Evolutionary conservation across 2,113 vertebrate species (phyloP).

Genomic region (Corythaixoides concolor): DNA sequence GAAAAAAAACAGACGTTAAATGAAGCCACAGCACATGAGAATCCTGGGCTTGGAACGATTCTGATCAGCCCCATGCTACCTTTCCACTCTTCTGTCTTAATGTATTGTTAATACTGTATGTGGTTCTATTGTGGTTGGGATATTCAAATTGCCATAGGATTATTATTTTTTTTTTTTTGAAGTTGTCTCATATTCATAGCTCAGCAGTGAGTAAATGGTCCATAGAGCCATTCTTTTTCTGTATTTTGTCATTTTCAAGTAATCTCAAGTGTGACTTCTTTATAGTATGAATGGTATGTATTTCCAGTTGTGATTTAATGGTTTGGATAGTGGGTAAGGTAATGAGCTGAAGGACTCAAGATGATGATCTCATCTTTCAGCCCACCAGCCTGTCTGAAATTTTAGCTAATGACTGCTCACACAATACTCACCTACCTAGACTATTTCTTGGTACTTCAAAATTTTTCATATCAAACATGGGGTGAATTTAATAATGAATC

Average conservation of each 20-base stretch:
- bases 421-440: conserved; percentile 26
- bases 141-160: neutral
- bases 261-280: conserved; percentile 48
- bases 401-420: conserved; percentile 54
- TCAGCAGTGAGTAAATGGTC: neutral
- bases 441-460: conserved; percentile 10
- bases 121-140: neutral
- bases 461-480: conserved; percentile 25
- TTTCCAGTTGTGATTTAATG: conserved; percentile 64
- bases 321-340: conserved; percentile 57
- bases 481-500: conserved; percentile 16
- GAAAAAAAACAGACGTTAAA: neutral
- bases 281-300: conserved; percentile 28
- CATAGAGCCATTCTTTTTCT: neutral
- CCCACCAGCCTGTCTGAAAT: conserved; percentile 45
- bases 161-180: neutral
- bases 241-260: conserved; percentile 7
- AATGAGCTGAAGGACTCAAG: conserved; percentile 67
- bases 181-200: neutral
- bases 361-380: conserved; percentile 69
- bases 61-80: neutral
- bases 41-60: neutral
- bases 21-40: neutral
- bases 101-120: neutral
- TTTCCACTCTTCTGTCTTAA: neutral